Base-by-base conservation (phyloP, 2,888 invertebrate genomes). In the Andrena bucephala region DNA sequence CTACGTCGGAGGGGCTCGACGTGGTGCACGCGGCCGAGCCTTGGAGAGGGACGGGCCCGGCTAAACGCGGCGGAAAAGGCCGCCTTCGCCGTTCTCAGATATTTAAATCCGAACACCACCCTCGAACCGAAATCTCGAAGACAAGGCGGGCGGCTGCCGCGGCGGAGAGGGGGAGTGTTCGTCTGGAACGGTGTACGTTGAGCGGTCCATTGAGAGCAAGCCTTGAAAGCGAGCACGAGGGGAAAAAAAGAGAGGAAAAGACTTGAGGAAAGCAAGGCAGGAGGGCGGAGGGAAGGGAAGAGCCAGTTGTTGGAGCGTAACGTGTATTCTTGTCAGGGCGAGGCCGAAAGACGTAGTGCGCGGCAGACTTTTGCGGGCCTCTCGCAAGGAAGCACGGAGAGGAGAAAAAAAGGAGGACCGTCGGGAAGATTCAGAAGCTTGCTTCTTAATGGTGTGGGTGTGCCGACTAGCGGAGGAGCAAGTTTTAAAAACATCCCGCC, bases 241-340 rank as follows among this genome's bases (percentile, higher is more conserved):
- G 33, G 42, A 31, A 60, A 36, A 36, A 29, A 60, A 54, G 33
- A 36, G 29, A 42, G 78, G 70, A 52, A 70, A 24, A 60, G 68
- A 79, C 60, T 54, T 29, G 66, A 42, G 75, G 54, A 29, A n/a
- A 33, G 27, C n/a, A 78, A 48, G 42, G 7, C 36, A 60, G 57
- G 13, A 20, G 48, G 29, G 57, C 20, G 50, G 67, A 63, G 33
- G 63, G 57, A 77, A 50, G 73, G 72, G 50, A 63, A 76, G 65
- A 77, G 82, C 77, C 85, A 89, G 87, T 90, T 89, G 90, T 89
- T 91, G 89, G 85, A 90, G 92, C 90, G 91, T 91, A 90, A 92
- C 89, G 88, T 89, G 91, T 91, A 91, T 91, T 90, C 91, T 90
- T 84, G 89, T 89, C 87, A 87, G 89, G 85, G 81, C 68, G 84